phyloP scores from a whole-genome alignment of 2,797 vertebrate genomes.

The Emydoidea blandingii region DNA sequence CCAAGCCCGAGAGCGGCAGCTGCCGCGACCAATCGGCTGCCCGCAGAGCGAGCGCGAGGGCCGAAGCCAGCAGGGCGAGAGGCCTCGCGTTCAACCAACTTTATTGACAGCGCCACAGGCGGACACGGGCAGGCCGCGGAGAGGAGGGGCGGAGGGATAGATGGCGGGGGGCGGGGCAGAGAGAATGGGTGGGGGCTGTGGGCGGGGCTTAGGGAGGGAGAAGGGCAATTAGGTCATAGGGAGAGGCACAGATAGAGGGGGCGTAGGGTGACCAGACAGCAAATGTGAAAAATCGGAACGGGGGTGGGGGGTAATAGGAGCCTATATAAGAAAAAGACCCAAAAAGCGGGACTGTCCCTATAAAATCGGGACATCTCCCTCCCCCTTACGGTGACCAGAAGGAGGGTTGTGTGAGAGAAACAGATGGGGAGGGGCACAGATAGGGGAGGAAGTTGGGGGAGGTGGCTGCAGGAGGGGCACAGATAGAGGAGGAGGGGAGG shows the following conservation, averaged over 20 bases:
- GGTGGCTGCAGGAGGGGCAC: no score
- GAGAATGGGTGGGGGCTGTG: neutral
- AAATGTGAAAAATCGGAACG: no score
- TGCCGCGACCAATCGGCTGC: constrained; percentile 40
- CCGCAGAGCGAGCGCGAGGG: neutral
- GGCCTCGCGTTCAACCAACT: constrained; percentile 5
- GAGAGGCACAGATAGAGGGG: neutral
- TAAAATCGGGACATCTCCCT: no score
- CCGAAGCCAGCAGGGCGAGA: constrained; percentile 7
- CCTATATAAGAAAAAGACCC: no score
- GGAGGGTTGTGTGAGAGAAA: neutral
- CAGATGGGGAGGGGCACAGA: no score
- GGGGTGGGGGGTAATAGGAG: no score
- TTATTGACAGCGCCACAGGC: constrained; percentile 15
- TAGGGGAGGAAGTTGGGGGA: no score
- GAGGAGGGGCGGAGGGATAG: accelerated
- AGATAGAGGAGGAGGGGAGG: neutral
- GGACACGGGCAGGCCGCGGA: neutral
- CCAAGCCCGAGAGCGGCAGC: neutral
- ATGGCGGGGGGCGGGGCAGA: neutral
- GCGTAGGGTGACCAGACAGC: no score
- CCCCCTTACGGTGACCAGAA: no score
- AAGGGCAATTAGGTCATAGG: neutral
- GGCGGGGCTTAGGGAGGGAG: neutral
- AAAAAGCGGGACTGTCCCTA: no score